Conservation (phyloP, 2,113 vertebrate genomes). For the Cyrtonyx montezumae region DNA sequence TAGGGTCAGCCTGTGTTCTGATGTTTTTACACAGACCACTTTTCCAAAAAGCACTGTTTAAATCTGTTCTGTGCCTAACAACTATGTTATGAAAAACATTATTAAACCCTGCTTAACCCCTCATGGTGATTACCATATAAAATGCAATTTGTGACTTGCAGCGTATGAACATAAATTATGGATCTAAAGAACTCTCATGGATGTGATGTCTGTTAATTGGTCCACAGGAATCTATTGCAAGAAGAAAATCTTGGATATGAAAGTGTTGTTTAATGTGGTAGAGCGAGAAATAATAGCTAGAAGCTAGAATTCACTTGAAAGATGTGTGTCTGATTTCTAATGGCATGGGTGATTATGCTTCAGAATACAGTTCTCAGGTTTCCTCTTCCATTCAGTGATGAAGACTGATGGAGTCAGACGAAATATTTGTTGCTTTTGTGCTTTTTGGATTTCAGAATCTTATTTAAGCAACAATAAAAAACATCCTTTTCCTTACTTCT, state of each 20-base stretch:
- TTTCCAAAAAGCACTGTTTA: neutral
- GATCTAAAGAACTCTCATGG: neutral
- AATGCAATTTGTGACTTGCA: neutral
- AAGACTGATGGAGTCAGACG: neutral
- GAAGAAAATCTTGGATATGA: neutral
- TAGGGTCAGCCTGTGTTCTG: neutral
- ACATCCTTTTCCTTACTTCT: accelerated
- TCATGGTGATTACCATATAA: neutral
- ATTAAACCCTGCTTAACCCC: neutral
- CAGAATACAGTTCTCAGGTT: neutral
- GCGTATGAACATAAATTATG: accelerated
- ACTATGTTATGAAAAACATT: neutral
- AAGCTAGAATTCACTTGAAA: neutral
- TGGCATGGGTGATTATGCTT: neutral
- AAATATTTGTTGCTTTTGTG: neutral
- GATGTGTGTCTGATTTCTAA: neutral
- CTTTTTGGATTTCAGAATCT: neutral
- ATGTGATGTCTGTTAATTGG: neutral
- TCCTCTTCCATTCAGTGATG: neutral
- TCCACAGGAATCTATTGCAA: neutral
- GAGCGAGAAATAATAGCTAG: neutral
- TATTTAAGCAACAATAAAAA: neutral
- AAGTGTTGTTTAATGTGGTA: neutral
- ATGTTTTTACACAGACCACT: neutral
- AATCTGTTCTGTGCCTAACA: neutral